A percentile compares a stretch with the other conserved stretches of the same genome.
Conservation (phyloP, 1,140 invertebrate genomes). For the Rhynchophorus ferrugineus region DNA sequence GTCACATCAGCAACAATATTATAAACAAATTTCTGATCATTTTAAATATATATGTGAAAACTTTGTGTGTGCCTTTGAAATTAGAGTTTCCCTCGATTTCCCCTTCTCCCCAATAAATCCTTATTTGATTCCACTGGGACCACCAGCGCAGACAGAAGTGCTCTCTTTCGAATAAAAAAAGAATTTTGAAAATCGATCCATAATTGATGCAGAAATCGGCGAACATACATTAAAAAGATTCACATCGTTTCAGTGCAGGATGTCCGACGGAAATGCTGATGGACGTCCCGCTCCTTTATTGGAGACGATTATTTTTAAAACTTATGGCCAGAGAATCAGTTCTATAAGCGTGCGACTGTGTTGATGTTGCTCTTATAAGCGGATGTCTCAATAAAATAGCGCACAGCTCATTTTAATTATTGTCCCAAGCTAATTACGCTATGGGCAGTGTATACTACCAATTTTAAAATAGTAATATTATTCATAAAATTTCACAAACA, state of each 20-base stretch:
- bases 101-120: too few relatives aligned
- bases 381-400: constrained; percentile 28
- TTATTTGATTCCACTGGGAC: too few relatives aligned
- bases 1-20: too few relatives aligned
- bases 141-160: too few relatives aligned
- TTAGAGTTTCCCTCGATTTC: not conserved
- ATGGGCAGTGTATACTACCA: too few relatives aligned
- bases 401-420: constrained; percentile 17
- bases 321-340: not conserved
- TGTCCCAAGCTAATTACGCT: too few relatives aligned
- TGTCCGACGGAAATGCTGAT: constrained; percentile 1
- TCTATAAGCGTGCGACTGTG: constrained; percentile 24
- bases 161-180: not conserved
- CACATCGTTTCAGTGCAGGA: not conserved
- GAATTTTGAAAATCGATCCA: not conserved
- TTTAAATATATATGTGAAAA: not conserved
- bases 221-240: not conserved
- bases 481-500: too few relatives aligned
- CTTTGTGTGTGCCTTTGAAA: too few relatives aligned
- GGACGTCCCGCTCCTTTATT: constrained; percentile 8
- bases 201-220: not conserved
- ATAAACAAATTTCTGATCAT: too few relatives aligned
- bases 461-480: too few relatives aligned
- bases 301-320: constrained; percentile 11
- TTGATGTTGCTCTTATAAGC: constrained; percentile 11